Percentiles rank a stretch among this genome's conserved stretches.
Evolutionary conservation across 2,888 invertebrate genomes (phyloP).

Genomic region (Lycophotia porphyrea): DNA sequence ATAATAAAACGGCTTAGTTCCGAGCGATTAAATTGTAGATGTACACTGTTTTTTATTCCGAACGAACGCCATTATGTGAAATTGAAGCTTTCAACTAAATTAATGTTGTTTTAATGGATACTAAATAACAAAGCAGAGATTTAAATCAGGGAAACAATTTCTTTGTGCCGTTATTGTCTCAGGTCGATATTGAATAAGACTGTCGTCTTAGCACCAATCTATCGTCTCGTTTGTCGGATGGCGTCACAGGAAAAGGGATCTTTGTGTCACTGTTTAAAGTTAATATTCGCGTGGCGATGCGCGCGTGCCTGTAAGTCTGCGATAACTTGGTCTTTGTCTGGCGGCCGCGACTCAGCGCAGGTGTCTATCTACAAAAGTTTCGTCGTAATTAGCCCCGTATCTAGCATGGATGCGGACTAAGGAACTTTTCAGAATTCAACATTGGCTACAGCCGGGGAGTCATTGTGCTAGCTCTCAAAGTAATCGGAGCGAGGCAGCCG

Average conservation of each 20-base stretch:
- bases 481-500: slow-evolving; percentile 83
- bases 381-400: slow-evolving; percentile 88
- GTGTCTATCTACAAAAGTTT: slow-evolving; percentile 90
- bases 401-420: slow-evolving; percentile 87
- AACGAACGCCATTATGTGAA: slow-evolving; percentile 56
- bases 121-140: slow-evolving; percentile 71
- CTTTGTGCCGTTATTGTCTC: slow-evolving; percentile 77
- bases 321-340: slow-evolving; percentile 90
- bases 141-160: slow-evolving; percentile 75
- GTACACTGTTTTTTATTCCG: slow-evolving; percentile 52
- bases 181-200: slow-evolving; percentile 82
- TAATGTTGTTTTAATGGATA: slow-evolving; percentile 70
- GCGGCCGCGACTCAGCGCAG: slow-evolving; percentile 86
- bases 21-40: slow-evolving; percentile 58
- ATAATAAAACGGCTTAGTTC: slow-evolving; percentile 66
- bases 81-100: slow-evolving; percentile 71
- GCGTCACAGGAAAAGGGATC: slow-evolving; percentile 71
- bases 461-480: slow-evolving; percentile 88
- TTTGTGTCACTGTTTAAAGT: slow-evolving; percentile 73
- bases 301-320: slow-evolving; percentile 84
- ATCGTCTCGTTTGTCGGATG: slow-evolving; percentile 71
- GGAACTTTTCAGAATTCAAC: slow-evolving; percentile 88
- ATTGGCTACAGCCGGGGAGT: slow-evolving; percentile 87
- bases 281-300: slow-evolving; percentile 73
- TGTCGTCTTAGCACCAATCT: slow-evolving; percentile 79